Evolutionary conservation across 2,888 invertebrate genomes (phyloP).

Genomic region (Selenia dentaria): DNA sequence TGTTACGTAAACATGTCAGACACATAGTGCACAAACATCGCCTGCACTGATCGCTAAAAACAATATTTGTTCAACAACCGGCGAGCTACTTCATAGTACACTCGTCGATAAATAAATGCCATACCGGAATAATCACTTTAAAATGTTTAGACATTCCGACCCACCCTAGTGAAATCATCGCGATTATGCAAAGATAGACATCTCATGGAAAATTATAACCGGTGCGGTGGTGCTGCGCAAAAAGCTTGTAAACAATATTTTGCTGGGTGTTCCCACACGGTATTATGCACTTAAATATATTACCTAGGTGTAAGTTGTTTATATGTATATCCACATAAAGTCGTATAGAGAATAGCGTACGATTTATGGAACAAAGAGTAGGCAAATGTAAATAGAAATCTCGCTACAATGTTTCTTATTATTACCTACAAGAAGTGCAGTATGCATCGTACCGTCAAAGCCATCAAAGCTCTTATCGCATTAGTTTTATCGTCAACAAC

Average conservation of each 20-base stretch:
- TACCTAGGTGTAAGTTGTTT: constrained; percentile 27
- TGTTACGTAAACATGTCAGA: constrained; percentile 75
- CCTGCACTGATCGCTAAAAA: constrained; percentile 79
- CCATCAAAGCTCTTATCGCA: constrained; percentile 10
- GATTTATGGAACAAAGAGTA: constrained; percentile 21
- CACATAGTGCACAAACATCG: constrained; percentile 68
- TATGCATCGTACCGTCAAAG: constrained; percentile 14
- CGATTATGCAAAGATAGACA: constrained; percentile 40
- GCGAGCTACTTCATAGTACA: constrained; percentile 41
- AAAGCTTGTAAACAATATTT: constrained; percentile 55
- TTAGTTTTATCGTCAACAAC: constrained; percentile 13
- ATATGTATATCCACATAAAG: constrained; percentile 24
- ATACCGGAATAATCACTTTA: constrained; percentile 12
- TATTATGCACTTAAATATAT: constrained; percentile 36
- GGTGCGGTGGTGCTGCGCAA: constrained; percentile 51
- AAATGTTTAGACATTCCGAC: constrained; percentile 33
- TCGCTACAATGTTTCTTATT: constrained; percentile 5
- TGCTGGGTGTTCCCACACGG: constrained; percentile 44
- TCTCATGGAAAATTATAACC: constrained; percentile 57
- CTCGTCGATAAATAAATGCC: constrained; percentile 36
- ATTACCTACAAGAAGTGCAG: neutral
- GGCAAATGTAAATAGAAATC: constrained; percentile 14
- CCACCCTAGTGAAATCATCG: constrained; percentile 33
- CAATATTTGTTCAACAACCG: constrained; percentile 77
- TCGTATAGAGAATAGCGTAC: constrained; percentile 19